These are phyloP conservation scores for Puntigrus tetrazona DNA, from an alignment of 2,113 vertebrate genomes.

Conservation along the genomic window DNA sequence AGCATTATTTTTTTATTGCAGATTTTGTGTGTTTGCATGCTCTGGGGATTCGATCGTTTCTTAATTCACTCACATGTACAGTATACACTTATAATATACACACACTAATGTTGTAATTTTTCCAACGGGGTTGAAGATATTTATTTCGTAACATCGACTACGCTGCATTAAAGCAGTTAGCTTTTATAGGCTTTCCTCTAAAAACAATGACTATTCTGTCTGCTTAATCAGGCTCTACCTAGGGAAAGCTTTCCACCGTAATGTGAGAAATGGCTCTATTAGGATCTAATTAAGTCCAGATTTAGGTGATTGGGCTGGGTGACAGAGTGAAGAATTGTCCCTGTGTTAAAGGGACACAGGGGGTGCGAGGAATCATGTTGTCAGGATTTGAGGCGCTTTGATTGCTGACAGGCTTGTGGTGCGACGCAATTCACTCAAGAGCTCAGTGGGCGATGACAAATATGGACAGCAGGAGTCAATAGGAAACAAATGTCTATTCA, in stretches of 20 bases:
- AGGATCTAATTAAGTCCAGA: constrained; percentile 67
- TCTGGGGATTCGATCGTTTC: neutral
- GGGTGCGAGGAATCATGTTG: constrained; percentile 60
- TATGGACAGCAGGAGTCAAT: constrained; percentile 6
- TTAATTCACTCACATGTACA: neutral
- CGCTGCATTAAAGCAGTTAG: neutral
- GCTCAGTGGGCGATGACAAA: constrained; percentile 21
- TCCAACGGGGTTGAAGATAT: neutral
- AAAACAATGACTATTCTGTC: constrained; percentile 46
- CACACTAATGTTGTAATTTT: neutral
- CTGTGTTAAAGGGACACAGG: constrained; percentile 53
- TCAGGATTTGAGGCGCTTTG: constrained; percentile 48
- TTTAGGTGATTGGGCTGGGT: constrained; percentile 63
- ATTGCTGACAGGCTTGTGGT: constrained; percentile 58
- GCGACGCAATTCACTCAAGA: constrained; percentile 44
- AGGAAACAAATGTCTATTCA: constrained; percentile 6
- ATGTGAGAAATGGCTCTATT: constrained; percentile 71
- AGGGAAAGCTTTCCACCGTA: constrained; percentile 49
- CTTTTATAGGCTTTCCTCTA: constrained; percentile 16
- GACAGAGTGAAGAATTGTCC: constrained; percentile 65
- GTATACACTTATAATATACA: neutral
- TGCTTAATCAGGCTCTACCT: constrained; percentile 59
- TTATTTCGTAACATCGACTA: neutral
- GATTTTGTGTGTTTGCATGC: neutral
- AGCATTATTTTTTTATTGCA: neutral